phyloP scores from a whole-genome alignment of 2,113 vertebrate species.

The Dromiciops gliroides region DNA sequence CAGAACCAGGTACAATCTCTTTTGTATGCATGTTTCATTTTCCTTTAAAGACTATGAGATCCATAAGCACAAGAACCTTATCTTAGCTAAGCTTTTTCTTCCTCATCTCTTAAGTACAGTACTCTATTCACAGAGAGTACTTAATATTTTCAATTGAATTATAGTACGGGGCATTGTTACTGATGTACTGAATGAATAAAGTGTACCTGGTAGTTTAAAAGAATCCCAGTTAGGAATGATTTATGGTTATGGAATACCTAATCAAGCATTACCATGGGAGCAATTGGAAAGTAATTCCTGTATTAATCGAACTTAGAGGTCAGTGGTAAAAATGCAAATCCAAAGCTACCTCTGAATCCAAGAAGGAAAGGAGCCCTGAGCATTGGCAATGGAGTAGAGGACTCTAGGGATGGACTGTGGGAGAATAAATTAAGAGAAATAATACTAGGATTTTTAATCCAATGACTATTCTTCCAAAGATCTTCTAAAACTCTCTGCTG shows the following conservation, averaged over 20 bases:
- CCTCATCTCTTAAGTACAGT: no score
- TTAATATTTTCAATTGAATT: no score
- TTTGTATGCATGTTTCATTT: no score
- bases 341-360: not conserved
- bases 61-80: not conserved
- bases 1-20: no score
- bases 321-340: not conserved
- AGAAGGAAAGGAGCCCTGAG: not conserved
- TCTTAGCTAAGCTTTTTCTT: no score
- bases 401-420: not conserved
- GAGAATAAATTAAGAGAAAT: not conserved
- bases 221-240: not conserved
- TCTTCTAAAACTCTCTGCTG: not conserved
- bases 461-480: not conserved
- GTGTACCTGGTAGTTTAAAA: not conserved
- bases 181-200: not conserved
- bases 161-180: not conserved
- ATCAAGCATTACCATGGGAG: not conserved
- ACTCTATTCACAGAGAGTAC: no score
- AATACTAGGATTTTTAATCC: not conserved
- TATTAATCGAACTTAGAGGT: not conserved
- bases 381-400: not conserved
- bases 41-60: not conserved
- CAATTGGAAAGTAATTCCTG: not conserved
- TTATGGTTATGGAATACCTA: not conserved